Evolutionary conservation across 2,113 vertebrate genomes (phyloP).

Genomic region (Morone saxatilis): DNA sequence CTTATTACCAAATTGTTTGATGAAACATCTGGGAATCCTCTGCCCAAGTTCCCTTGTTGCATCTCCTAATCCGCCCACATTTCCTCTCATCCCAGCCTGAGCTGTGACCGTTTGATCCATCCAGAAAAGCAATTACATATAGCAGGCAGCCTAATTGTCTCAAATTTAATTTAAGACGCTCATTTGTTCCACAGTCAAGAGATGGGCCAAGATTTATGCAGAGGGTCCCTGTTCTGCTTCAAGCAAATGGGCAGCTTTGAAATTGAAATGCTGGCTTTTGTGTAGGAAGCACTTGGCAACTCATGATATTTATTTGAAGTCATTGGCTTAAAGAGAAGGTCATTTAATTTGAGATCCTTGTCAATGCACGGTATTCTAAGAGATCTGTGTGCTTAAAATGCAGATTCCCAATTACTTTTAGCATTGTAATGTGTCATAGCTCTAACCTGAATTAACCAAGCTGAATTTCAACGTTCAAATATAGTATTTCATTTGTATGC

Average conservation of each 20-base stretch:
- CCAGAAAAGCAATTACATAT: constrained; percentile 72
- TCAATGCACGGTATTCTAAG: background rate
- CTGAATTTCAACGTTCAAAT: background rate
- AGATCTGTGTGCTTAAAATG: constrained; percentile 29
- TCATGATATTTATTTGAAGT: constrained; percentile 42
- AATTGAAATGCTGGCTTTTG: constrained; percentile 67
- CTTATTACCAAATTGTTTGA: constrained; percentile 67
- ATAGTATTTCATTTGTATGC: background rate
- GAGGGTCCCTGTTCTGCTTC: constrained; percentile 29
- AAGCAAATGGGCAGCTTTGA: constrained; percentile 68
- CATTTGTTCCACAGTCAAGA: constrained; percentile 61
- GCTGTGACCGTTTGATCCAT: constrained; percentile 57
- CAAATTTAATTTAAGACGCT: constrained; percentile 72
- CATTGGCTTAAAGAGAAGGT: constrained; percentile 37
- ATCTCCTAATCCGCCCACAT: constrained; percentile 48
- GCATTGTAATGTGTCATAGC: background rate
- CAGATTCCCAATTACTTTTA: constrained; percentile 4
- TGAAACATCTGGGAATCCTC: constrained; percentile 75
- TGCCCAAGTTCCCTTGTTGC: constrained; percentile 12
- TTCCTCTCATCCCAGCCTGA: constrained; percentile 48
- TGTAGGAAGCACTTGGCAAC: constrained; percentile 34
- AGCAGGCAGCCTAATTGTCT: constrained; percentile 68
- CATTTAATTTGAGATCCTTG: constrained; percentile 9
- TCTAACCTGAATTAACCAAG: background rate
- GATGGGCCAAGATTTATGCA: constrained; percentile 52